Percentiles rank a stretch among this genome's conserved stretches.
phyloP scores from a whole-genome alignment of 23 tunicate genomes.

The Halocynthia aurantium region DNA sequence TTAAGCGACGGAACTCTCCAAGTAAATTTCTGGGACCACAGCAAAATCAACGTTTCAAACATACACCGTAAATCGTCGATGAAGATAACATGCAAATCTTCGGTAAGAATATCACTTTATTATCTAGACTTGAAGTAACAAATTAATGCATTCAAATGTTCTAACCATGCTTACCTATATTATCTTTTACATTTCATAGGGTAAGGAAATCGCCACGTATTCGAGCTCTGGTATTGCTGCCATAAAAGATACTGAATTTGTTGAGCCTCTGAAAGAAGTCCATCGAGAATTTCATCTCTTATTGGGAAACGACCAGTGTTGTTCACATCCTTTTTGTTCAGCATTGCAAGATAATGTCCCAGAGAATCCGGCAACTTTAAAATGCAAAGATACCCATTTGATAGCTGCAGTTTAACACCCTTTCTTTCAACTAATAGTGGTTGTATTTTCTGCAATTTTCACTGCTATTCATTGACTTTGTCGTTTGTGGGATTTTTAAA shows the following conservation, averaged over 20 bases:
- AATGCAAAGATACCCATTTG: too few relatives aligned
- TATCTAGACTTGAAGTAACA: too few relatives aligned
- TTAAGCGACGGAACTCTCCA: constrained; percentile 79
- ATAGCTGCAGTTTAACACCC: too few relatives aligned
- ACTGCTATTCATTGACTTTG: too few relatives aligned
- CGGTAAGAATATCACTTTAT: too few relatives aligned
- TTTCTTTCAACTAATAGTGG: too few relatives aligned
- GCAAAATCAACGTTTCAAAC: constrained; percentile 54
- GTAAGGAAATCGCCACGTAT: constrained; percentile 13
- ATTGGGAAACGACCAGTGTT: constrained; percentile 39
- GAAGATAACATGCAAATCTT: constrained; percentile 17
- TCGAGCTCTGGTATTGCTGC: constrained; percentile 13
- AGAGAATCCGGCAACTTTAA: too few relatives aligned
- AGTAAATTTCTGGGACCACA: constrained; percentile 67
- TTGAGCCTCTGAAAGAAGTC: constrained; percentile 9
- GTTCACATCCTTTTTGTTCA: constrained; percentile 52
- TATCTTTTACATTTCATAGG: constrained; percentile 3
- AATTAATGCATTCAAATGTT: not conserved
- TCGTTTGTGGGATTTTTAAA: too few relatives aligned
- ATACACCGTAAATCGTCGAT: constrained; percentile 58
- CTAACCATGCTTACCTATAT: not conserved
- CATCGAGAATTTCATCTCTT: constrained; percentile 59
- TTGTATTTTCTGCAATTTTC: too few relatives aligned
- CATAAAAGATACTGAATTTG: constrained; percentile 6
- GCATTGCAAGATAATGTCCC: constrained; percentile 6